Conservation (phyloP, 92 coral and sea anemone species). For the Zoanthus solanderi region DNA sequence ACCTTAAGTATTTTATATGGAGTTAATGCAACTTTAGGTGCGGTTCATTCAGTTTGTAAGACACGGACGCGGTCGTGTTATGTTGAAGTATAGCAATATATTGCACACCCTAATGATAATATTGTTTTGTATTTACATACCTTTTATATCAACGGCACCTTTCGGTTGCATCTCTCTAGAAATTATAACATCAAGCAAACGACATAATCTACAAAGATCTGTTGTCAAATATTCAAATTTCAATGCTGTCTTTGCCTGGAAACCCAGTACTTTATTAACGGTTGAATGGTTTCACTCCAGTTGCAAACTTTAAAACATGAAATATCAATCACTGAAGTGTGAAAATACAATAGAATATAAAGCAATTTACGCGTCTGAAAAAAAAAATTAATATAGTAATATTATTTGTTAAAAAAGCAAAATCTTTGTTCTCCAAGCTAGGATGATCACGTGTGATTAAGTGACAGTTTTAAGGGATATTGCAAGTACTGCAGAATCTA, state of each 20-base stretch:
- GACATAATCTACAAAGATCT: neutral
- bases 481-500: neutral
- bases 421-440: neutral
- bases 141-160: neutral
- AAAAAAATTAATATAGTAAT: neutral
- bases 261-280: constrained; percentile 10
- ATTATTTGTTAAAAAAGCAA: neutral
- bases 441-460: neutral
- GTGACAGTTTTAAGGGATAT: neutral
- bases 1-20: neutral
- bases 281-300: constrained; percentile 6
- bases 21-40: constrained; percentile 4
- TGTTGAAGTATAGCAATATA: neutral
- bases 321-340: constrained; percentile 19
- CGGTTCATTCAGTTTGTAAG: neutral
- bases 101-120: neutral
- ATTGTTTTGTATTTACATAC: neutral
- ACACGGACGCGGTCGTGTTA: neutral
- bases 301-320: constrained; percentile 3
- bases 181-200: neutral
- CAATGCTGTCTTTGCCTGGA: constrained; percentile 27
- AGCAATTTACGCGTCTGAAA: neutral
- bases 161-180: neutral
- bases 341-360: constrained; percentile 15
- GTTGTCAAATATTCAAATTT: neutral